phyloP scores from a whole-genome alignment of 1,140 invertebrate genomes.

The Pollicipes pollicipes region DNA sequence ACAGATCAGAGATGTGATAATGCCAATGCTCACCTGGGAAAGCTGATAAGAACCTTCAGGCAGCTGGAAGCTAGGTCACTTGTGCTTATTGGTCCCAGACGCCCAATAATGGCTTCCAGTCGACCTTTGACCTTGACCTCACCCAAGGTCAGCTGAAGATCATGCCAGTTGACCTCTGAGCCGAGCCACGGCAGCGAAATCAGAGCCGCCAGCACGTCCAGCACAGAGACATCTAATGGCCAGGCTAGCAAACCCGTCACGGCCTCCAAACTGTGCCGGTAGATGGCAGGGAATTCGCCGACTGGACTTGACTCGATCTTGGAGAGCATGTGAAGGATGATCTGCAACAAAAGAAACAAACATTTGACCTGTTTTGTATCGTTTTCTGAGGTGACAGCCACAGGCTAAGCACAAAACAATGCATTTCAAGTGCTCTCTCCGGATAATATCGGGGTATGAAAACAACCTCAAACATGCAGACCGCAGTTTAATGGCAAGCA shows the following conservation, averaged over 20 bases:
- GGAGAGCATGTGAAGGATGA: not conserved
- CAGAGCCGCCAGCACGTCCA: not conserved
- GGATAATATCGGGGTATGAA: too few relatives aligned
- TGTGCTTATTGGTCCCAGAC: not conserved
- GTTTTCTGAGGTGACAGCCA: too few relatives aligned
- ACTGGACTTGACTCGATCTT: not conserved
- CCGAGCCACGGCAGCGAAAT: not conserved
- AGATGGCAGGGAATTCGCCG: not conserved
- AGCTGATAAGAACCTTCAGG: not conserved
- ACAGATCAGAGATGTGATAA: too few relatives aligned
- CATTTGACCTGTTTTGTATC: too few relatives aligned
- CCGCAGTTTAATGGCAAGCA: too few relatives aligned
- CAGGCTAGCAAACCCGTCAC: not conserved
- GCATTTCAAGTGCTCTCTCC: too few relatives aligned
- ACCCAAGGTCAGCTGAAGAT: not conserved
- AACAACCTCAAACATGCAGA: too few relatives aligned
- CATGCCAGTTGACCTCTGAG: not conserved
- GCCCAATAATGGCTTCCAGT: not conserved
- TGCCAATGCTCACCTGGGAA: not conserved
- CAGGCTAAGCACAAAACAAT: too few relatives aligned
- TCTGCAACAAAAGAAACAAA: too few relatives aligned
- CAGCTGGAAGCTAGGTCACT: not conserved
- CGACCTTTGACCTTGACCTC: not conserved
- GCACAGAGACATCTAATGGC: not conserved
- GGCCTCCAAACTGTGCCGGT: not conserved